Base-by-base conservation (phyloP, 1,140 invertebrate species). In the Megathymus violae region DNA sequence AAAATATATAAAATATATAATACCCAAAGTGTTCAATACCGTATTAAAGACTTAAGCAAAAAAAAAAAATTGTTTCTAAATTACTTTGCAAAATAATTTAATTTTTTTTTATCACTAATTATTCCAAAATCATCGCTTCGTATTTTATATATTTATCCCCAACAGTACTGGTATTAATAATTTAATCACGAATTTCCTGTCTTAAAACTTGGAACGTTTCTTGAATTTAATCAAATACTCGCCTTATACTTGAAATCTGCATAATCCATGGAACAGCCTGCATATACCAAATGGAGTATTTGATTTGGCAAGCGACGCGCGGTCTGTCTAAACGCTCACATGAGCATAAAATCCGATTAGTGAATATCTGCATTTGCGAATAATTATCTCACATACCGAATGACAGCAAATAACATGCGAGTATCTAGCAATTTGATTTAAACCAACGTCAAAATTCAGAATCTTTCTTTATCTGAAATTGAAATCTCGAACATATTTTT, bases 301-400 rank as follows among this genome's bases (percentile, higher is more conserved):
- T 54, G 51, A 54, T 54, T 54, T 54, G 38, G 38, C 40, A n/a
- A 54, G 31, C 34, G 50, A 54, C 25, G 51, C 31, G 51, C 40
- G 19, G 38, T 25, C 22, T 3, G 36, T 15, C 15, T 54, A 19
- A 19, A 54, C 15, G 51, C 51, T 54, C 38, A 41, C 17, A 40
- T 4, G 15, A 4, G 51, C 51, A 36, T 13, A 14, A 25, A 54
- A 54, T 36, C 51, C 51, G 51, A 54, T 54, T 54, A 54, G 51
- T 54, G 38, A 38, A 54, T 52, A 54, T 54, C 38, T 40, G 14
- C 38, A 14, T 41, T 38, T 54, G 38, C 11, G 14, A 54, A 38
- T 43, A 22, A 54, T 54, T 54, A 7, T 14, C 14, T 7, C 38
- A 43, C 36, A 43, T 19, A 54, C 19, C 31, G 15, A 48, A 14